Evolutionary conservation across 2,797 vertebrate species (phyloP).

Genomic region (Phrynocephalus vlangalii): DNA sequence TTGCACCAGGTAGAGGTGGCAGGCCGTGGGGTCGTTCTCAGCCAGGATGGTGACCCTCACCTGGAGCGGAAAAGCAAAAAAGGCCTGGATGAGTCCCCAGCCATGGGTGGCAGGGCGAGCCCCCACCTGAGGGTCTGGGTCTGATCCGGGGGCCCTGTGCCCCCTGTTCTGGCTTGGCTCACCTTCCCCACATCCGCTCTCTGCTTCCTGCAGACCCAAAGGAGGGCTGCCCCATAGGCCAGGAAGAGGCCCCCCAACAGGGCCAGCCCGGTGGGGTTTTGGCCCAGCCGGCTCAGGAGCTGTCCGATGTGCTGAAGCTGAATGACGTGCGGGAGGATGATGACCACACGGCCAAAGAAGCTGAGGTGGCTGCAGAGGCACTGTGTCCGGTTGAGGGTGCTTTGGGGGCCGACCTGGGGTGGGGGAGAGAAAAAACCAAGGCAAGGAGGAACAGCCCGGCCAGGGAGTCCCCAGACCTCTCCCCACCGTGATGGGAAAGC

Average conservation of each 20-base stretch:
- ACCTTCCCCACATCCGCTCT: constrained; percentile 81
- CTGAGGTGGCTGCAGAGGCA: constrained; percentile 89
- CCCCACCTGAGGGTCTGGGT: no score
- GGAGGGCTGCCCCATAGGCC: constrained; percentile 77
- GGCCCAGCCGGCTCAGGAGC: constrained; percentile 77
- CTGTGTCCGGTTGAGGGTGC: constrained; percentile 70
- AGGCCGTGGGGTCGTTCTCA: constrained; percentile 82
- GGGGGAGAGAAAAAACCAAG: constrained; percentile 68
- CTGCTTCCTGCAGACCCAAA: constrained; percentile 86
- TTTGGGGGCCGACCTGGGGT: constrained; percentile 61
- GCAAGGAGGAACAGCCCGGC: not conserved
- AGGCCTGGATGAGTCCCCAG: no score
- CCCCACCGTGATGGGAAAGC: not conserved
- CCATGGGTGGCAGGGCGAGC: no score
- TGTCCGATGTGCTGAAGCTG: constrained; percentile 72
- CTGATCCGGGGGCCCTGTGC: fast-evolving
- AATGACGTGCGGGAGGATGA: constrained; percentile 84
- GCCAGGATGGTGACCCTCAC: constrained; percentile 84
- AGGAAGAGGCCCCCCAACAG: constrained; percentile 82
- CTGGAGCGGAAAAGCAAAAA: constrained; percentile 66
- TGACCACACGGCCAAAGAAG: constrained; percentile 84
- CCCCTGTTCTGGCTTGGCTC: not conserved
- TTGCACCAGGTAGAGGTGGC: constrained; percentile 83
- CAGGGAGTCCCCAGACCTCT: no score
- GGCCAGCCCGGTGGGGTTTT: constrained; percentile 84